Evolutionary conservation across 2,113 vertebrate genomes (phyloP).

Genomic region (Emydocephalus ijimae): DNA sequence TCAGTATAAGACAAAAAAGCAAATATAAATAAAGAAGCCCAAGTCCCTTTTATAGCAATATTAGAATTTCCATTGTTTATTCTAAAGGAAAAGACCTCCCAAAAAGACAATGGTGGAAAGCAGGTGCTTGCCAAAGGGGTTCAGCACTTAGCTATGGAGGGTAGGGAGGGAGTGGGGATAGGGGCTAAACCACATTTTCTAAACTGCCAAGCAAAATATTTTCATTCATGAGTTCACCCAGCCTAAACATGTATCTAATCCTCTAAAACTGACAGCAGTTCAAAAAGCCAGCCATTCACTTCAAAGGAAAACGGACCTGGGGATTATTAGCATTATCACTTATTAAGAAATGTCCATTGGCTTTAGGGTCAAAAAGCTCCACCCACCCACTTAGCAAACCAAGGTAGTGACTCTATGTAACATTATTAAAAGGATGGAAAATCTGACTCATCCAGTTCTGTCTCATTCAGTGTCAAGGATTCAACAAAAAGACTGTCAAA

Average conservation of each 20-base stretch:
- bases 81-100: conserved; percentile 61
- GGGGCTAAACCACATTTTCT: conserved; percentile 54
- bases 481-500: accelerated
- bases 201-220: conserved; percentile 81
- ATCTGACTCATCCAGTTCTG: not conserved
- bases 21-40: conserved; percentile 46
- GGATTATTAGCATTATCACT: conserved; percentile 66
- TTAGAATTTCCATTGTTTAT: conserved; percentile 67
- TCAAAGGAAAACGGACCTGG: conserved; percentile 66
- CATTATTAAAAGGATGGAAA: conserved; percentile 32
- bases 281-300: conserved; percentile 69
- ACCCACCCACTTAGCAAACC: conserved; percentile 46
- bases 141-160: conserved; percentile 35
- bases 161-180: conserved; percentile 17
- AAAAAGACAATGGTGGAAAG: conserved; percentile 62
- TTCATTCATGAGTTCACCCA: conserved; percentile 82
- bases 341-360: conserved; percentile 67
- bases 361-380: conserved; percentile 42
- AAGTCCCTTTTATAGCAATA: conserved; percentile 51
- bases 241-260: conserved; percentile 82
- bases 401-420: not conserved
- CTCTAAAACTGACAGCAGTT: conserved; percentile 78
- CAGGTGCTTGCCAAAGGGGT: conserved; percentile 59
- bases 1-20: conserved; percentile 52
- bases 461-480: not conserved